Evolutionary conservation across 2,797 vertebrate genomes (phyloP).

Genomic region (Balearica regulorum): DNA sequence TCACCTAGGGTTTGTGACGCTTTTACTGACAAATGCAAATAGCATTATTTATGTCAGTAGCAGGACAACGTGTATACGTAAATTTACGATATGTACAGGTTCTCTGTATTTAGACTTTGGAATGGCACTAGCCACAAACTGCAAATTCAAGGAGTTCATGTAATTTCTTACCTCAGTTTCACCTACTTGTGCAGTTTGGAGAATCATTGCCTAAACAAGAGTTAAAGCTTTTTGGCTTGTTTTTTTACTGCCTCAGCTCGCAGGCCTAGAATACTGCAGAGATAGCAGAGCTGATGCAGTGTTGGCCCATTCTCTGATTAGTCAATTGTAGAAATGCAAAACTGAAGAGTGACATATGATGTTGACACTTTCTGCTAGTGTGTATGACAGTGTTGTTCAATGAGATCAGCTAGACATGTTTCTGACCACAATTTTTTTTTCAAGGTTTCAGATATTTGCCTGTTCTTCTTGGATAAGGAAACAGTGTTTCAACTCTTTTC

Average conservation of each 20-base stretch:
- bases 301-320: background rate
- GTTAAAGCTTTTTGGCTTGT: background rate
- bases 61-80: rapidly evolving
- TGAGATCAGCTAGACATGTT: background rate
- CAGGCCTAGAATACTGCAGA: background rate
- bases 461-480: background rate
- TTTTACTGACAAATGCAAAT: background rate
- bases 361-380: background rate
- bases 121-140: background rate
- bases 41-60: background rate
- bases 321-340: background rate
- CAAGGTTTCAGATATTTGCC: background rate
- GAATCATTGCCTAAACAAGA: background rate
- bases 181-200: background rate
- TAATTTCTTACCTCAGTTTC: background rate
- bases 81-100: background rate
- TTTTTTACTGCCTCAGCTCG: background rate
- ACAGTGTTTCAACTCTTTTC: background rate
- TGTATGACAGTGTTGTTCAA: background rate
- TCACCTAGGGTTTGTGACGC: background rate
- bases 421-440: rapidly evolving
- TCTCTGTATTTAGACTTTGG: background rate
- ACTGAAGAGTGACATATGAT: background rate
- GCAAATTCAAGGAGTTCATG: background rate
- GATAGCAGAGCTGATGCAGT: background rate